Base-by-base conservation (phyloP, 2,113 vertebrate species). In the Seriola quinqueradiata region DNA sequence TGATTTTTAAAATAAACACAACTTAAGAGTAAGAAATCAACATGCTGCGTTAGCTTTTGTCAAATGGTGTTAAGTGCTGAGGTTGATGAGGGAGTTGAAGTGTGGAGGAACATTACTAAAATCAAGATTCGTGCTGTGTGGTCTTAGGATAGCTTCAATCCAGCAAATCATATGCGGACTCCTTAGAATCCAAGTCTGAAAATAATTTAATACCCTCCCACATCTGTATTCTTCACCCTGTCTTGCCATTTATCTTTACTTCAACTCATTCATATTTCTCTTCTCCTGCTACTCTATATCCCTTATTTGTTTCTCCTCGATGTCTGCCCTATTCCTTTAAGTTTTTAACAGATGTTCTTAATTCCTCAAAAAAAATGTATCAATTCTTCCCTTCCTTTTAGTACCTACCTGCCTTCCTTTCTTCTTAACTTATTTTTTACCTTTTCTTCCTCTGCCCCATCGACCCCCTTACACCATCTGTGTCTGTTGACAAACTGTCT, bases 401-500 rank as follows among this genome's bases (percentile, higher is more conserved):
- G 14, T 4, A 1, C 9, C 6, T 10, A 1, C 61, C 19, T 19
- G 11, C 32, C 44, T 12, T 4, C 23, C 48, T 19, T 48, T 48
- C 46, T 48, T 48, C 46, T 48, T 48, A 48, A 14, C 48, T 52
- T 52, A 21, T 46, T 73, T 73, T 28, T 34, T 12, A 55, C 50
- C 44, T 23, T 13, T 21, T 68, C 44, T 9, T 68, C 2, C 66
- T 25, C 78, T 38, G 42, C 60, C 69, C 23, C 58, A 44, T 21
- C 46, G 55, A 23, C 25, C 3, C 71, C 54, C 54, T 63, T 21
- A 17, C 38, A 61, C n/a, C 65, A 64, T 73, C 75, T 44, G 77
- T 66, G 72, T 70, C 74, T 54, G 65, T 72, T 72, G 79, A 61
- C 66, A 85, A 59, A 83, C 69, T 25, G 73, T 63, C 70, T 75